Conservation (phyloP, 2,888 invertebrate species). For the Saturnia japonica region DNA sequence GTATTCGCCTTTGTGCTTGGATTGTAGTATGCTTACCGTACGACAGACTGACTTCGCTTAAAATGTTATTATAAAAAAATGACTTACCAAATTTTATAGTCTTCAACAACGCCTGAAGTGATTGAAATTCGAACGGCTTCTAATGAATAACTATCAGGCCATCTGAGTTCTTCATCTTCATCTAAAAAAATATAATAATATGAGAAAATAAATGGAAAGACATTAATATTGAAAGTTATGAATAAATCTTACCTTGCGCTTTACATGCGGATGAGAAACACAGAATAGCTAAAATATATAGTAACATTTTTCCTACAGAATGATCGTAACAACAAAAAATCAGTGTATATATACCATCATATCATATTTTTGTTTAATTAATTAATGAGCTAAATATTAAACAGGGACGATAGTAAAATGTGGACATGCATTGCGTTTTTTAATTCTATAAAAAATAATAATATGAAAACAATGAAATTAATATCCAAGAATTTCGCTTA, state of each 20-base stretch:
- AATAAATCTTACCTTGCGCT: slow-evolving; percentile 12
- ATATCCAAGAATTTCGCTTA: too few species aligned
- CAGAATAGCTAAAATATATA: slow-evolving; percentile 3
- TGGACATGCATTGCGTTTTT: not conserved
- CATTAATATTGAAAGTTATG: not conserved
- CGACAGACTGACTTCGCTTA: too few species aligned
- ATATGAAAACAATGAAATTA: too few species aligned
- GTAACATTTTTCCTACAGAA: slow-evolving; percentile 16
- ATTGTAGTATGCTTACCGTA: too few species aligned
- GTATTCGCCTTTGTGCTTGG: too few species aligned
- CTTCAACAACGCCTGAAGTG: slow-evolving; percentile 50
- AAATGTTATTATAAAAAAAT: not conserved
- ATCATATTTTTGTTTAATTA: slow-evolving; percentile 6
- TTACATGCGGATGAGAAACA: not conserved
- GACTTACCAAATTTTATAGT: slow-evolving; percentile 53
- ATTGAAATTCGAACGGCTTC: slow-evolving; percentile 50
- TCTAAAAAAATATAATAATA: slow-evolving; percentile 11
- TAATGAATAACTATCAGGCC: slow-evolving; percentile 48
- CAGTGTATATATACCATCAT: not conserved
- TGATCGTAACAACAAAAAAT: not conserved
- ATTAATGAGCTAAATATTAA: not conserved
- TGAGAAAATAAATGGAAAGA: not conserved
- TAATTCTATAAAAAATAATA: too few species aligned
- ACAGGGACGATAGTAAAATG: not conserved
- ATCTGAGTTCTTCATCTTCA: slow-evolving; percentile 33